A percentile compares a stretch with the other conserved stretches of the same genome.
phyloP scores from a whole-genome alignment of 2,888 invertebrate genomes.

The Perithous albicinctus region DNA sequence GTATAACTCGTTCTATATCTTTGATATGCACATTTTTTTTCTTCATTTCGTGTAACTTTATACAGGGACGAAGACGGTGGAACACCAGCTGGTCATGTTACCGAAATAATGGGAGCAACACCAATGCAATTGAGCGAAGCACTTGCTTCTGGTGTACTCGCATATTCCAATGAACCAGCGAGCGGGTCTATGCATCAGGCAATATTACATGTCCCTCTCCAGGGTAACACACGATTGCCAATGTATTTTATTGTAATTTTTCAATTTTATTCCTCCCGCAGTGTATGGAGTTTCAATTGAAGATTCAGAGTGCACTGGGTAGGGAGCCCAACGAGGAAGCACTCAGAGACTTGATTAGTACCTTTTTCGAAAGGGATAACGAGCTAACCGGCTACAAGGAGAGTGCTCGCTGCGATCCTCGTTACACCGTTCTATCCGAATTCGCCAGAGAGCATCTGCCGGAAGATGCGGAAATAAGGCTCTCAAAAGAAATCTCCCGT shows the following conservation, averaged over 20 bases:
- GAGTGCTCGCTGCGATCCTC: constrained; percentile 73
- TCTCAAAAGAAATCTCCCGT: constrained; percentile 75
- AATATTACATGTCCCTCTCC: constrained; percentile 10
- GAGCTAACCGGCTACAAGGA: constrained; percentile 75
- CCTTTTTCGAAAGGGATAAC: constrained; percentile 70
- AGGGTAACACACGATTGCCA: background rate
- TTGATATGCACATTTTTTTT: background rate
- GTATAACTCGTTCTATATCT: background rate
- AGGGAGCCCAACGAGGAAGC: constrained; percentile 73
- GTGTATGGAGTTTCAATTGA: constrained; percentile 77
- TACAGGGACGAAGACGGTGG: constrained; percentile 86
- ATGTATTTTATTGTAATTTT: background rate
- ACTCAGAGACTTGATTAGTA: constrained; percentile 71
- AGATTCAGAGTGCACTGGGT: constrained; percentile 74
- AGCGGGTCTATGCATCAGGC: constrained; percentile 77
- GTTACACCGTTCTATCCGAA: constrained; percentile 74
- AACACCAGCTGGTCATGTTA: constrained; percentile 84
- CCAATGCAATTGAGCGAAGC: constrained; percentile 75
- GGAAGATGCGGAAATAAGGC: constrained; percentile 74
- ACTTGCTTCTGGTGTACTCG: constrained; percentile 76
- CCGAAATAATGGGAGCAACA: constrained; percentile 79
- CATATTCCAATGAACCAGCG: constrained; percentile 75
- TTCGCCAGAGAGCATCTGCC: constrained; percentile 74
- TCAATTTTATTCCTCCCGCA: constrained; percentile 54
- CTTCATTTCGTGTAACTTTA: constrained; percentile 49